Percentiles rank a stretch among this genome's conserved stretches.
phyloP scores from a whole-genome alignment of 2,888 invertebrate species.

The Scelioninae gen. 1 region DNA sequence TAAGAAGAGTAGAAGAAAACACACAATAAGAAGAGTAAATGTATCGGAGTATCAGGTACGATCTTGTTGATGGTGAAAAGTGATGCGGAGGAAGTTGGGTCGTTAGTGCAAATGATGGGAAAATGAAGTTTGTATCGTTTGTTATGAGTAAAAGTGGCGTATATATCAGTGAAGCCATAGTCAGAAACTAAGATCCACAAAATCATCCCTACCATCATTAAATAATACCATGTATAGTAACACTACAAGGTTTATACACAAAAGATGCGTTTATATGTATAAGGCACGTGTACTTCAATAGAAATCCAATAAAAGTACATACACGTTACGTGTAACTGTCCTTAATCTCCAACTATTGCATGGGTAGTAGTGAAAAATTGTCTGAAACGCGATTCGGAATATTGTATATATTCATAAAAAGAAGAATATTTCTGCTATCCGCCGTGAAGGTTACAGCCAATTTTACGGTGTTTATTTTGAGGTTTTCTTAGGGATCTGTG shows the following conservation, averaged over 20 bases:
- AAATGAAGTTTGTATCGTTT: conserved; percentile 56
- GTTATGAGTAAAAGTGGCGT: conserved; percentile 59
- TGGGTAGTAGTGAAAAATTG: no score
- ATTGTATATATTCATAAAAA: no score
- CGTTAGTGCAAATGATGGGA: conserved; percentile 52
- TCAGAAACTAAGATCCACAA: no score
- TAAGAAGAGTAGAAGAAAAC: conserved; percentile 1
- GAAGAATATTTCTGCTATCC: conserved; percentile 46
- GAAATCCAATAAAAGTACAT: no score
- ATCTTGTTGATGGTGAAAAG: conserved; percentile 55
- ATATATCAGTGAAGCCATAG: neutral
- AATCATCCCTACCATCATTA: no score
- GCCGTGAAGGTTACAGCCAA: neutral
- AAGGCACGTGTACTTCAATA: no score
- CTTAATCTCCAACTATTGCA: no score
- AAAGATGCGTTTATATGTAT: no score
- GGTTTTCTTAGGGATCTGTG: conserved; percentile 4
- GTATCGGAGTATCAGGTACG: conserved; percentile 38
- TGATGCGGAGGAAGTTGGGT: conserved; percentile 48
- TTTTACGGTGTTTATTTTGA: conserved; percentile 38
- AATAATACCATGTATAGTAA: no score
- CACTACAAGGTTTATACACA: no score
- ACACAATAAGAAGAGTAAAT: conserved; percentile 48
- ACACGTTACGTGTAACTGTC: no score
- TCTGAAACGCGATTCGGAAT: no score